Conservation (phyloP, 2,888 invertebrate genomes). For the Eristalinus sepulchralis region DNA sequence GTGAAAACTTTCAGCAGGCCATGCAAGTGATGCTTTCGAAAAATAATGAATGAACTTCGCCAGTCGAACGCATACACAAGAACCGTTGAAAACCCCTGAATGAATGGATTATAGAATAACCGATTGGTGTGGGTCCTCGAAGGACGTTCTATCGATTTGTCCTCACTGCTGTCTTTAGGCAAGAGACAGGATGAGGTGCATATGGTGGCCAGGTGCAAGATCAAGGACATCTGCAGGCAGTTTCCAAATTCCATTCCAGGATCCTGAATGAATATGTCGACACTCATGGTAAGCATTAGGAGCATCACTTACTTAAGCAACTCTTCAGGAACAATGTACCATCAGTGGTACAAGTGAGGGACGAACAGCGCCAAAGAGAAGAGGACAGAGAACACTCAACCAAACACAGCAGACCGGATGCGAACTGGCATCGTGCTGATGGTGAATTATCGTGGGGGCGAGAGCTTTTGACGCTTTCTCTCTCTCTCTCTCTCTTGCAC, state of each 20-base stretch:
- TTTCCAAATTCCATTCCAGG: slow-evolving; percentile 26
- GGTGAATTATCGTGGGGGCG: neutral
- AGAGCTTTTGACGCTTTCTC: neutral
- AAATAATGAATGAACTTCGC: slow-evolving; percentile 43
- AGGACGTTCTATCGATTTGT: slow-evolving; percentile 28
- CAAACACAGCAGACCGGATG: neutral
- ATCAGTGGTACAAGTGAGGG: neutral
- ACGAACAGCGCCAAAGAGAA: neutral
- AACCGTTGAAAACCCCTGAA: neutral
- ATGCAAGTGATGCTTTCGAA: neutral
- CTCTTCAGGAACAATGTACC: neutral
- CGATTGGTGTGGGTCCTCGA: neutral
- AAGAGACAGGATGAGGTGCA: neutral
- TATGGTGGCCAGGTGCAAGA: slow-evolving; percentile 4
- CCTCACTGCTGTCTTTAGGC: neutral
- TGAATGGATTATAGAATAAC: slow-evolving; percentile 11
- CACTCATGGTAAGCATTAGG: neutral
- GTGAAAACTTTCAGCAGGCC: neutral
- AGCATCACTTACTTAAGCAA: neutral
- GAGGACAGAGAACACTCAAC: neutral
- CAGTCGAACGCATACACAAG: neutral
- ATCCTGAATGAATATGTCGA: slow-evolving; percentile 15
- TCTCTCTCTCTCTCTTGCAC: neutral
- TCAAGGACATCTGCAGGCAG: slow-evolving; percentile 50
- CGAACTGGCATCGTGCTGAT: neutral